phyloP scores from a whole-genome alignment of 2,797 vertebrate genomes.

The Hyperoplus immaculatus region DNA sequence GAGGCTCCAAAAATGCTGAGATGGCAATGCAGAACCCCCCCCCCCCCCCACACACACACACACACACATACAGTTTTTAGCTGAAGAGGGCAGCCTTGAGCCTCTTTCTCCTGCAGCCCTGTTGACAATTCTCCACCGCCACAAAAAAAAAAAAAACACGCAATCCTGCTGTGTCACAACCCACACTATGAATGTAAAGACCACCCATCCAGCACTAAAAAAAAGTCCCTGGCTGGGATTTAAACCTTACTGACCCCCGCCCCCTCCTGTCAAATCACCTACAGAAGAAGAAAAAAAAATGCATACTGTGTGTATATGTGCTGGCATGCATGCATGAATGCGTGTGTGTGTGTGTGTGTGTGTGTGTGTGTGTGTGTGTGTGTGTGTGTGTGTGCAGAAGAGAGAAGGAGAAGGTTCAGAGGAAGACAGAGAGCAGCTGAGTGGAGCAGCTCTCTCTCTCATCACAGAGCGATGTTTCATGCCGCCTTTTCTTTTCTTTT shows the following conservation, averaged over 20 bases:
- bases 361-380: constrained; percentile 45
- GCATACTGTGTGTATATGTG: constrained; percentile 54
- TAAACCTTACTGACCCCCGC: constrained; percentile 76
- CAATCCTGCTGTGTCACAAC: constrained; percentile 82
- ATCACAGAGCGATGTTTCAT: constrained; percentile 64
- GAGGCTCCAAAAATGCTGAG: constrained; percentile 26
- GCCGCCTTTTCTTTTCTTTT: constrained; percentile 18
- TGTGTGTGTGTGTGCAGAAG: constrained; percentile 37
- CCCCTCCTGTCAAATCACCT: constrained; percentile 68
- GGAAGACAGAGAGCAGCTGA: constrained; percentile 52
- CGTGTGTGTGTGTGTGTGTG: constrained; percentile 33
- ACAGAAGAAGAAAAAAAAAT: constrained; percentile 71
- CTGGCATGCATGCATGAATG: constrained; percentile 47
- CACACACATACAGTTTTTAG: constrained; percentile 24
- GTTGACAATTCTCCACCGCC: constrained; percentile 68
- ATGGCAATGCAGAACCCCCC: constrained; percentile 22
- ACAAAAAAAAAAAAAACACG: constrained; percentile 5
- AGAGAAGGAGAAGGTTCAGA: constrained; percentile 21
- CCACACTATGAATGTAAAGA: constrained; percentile 66
- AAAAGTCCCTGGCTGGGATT: constrained; percentile 62
- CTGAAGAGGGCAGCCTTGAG: constrained; percentile 91
- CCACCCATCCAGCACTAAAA: constrained; percentile 86
- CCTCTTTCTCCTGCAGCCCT: constrained; percentile 68
- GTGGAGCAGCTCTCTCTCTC: constrained; percentile 53
- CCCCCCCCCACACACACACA: neutral